Percentiles rank a stretch among this genome's conserved stretches.
These are phyloP conservation scores for Mus spretus DNA, from an alignment of 2,797 vertebrate species.

Conservation along the genomic window DNA sequence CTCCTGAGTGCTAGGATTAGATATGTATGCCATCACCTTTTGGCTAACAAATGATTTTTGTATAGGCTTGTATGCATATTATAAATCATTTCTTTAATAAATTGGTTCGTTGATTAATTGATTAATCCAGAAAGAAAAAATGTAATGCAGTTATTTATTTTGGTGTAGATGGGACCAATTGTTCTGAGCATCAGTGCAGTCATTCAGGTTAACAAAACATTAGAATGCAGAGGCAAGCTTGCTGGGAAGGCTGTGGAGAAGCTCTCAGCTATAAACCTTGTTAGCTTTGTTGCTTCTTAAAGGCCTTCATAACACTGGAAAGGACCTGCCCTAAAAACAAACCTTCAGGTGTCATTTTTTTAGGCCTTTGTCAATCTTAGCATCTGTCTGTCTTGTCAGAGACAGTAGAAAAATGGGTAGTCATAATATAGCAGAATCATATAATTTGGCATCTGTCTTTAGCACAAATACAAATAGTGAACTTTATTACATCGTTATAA, in stretches of 20 bases:
- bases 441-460: background rate
- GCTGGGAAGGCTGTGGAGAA: background rate
- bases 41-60: background rate
- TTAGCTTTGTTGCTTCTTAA: background rate
- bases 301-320: background rate
- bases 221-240: background rate
- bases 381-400: background rate
- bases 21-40: background rate
- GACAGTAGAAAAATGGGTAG: background rate
- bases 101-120: background rate
- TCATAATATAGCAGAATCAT: background rate
- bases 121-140: background rate
- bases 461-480: slow-evolving; percentile 9
- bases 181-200: background rate
- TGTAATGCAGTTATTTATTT: background rate
- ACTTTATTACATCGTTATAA: background rate
- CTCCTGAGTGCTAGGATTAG: background rate
- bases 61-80: background rate
- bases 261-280: background rate
- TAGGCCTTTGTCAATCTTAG: background rate
- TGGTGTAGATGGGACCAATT: background rate
- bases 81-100: background rate
- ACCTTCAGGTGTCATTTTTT: background rate
- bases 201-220: slow-evolving; percentile 1
- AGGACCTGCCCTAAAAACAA: background rate